phyloP scores from a whole-genome alignment of 2,797 vertebrate genomes.

The Tauraco hartlaubi region DNA sequence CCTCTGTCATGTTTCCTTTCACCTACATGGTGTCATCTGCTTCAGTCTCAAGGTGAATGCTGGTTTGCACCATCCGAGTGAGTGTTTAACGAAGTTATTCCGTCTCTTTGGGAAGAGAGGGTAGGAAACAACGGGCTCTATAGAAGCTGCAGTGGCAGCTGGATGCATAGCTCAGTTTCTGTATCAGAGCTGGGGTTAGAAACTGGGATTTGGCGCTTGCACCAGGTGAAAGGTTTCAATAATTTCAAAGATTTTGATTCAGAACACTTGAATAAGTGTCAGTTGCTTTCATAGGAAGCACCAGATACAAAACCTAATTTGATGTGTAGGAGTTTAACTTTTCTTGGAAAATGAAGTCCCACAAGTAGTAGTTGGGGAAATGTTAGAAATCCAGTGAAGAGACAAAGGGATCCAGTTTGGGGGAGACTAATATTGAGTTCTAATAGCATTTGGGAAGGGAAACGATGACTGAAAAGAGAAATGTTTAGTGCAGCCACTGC shows the following conservation, averaged over 20 bases:
- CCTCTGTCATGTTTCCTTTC: slow-evolving; percentile 77
- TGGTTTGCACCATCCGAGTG: not conserved
- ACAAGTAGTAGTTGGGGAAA: not conserved
- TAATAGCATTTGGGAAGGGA: not conserved
- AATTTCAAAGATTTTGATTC: not conserved
- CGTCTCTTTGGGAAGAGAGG: slow-evolving; percentile 16
- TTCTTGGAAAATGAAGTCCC: not conserved
- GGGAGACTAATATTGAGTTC: not conserved
- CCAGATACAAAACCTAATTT: not conserved
- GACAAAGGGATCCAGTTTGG: not conserved
- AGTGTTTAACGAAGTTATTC: slow-evolving; percentile 29
- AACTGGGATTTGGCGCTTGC: not conserved
- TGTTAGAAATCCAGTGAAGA: not conserved
- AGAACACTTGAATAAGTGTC: not conserved
- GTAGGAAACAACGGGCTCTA: not conserved
- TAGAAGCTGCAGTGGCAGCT: not conserved
- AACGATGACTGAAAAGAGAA: not conserved
- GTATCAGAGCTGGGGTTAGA: not conserved
- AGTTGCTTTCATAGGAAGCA: not conserved
- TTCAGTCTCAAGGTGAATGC: slow-evolving; percentile 77
- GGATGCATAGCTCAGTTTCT: not conserved
- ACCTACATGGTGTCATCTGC: slow-evolving; percentile 80
- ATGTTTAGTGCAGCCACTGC: slow-evolving; percentile 1
- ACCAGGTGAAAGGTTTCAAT: not conserved
- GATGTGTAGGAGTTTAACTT: not conserved